Percentiles rank a stretch among this genome's conserved stretches.
Evolutionary conservation across 2,113 vertebrate genomes (phyloP).

Genomic region (Urocitellus parryii): DNA sequence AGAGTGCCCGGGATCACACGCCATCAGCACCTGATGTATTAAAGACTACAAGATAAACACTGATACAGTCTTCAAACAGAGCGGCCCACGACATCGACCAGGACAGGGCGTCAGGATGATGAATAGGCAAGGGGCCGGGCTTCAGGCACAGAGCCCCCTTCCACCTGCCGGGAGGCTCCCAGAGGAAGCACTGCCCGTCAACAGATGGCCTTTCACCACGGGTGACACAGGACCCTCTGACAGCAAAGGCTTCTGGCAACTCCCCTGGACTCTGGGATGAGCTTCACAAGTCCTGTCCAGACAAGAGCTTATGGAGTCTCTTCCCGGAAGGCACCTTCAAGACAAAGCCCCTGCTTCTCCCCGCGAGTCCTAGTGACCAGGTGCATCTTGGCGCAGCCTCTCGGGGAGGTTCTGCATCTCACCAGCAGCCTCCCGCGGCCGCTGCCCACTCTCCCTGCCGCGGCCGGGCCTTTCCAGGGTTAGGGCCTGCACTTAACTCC

Average conservation of each 20-base stretch:
- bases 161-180: conserved; percentile 66
- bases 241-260: conserved; percentile 72
- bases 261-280: neutral
- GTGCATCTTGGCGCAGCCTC: neutral
- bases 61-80: conserved; percentile 75
- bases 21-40: conserved; percentile 74
- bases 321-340: neutral
- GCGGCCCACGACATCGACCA: conserved; percentile 46
- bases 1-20: conserved; percentile 6
- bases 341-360: conserved; percentile 19
- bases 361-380: neutral
- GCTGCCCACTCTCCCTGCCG: neutral
- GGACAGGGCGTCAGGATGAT: conserved; percentile 55
- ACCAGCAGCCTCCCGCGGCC: neutral
- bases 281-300: neutral
- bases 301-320: neutral
- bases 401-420: too few species aligned
- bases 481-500: conserved; percentile 61
- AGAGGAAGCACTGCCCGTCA: conserved; percentile 40
- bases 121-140: neutral
- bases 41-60: conserved; percentile 72
- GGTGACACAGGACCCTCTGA: conserved; percentile 70
- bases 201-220: conserved; percentile 7
- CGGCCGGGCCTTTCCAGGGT: conserved; percentile 67
- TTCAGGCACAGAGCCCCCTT: conserved; percentile 58